A percentile compares a stretch with the other conserved stretches of the same genome.
Conservation (phyloP, 2,113 vertebrate genomes). For the Neopipo cinnamomea region DNA sequence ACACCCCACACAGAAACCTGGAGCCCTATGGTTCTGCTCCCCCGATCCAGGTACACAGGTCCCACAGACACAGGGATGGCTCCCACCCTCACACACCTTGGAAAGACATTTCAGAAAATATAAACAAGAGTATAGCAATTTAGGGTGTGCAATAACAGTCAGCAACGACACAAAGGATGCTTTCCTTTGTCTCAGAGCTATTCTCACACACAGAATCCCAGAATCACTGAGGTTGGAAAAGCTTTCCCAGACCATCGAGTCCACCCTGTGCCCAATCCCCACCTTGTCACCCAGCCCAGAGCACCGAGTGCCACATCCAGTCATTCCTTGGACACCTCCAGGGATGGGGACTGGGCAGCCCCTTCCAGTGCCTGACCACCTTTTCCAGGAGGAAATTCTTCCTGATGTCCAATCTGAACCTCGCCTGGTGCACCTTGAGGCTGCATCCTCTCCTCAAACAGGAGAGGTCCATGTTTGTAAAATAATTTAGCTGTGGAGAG, state of each 20-base stretch:
- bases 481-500: not conserved
- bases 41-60: fast-evolving
- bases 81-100: not conserved
- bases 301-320: not conserved
- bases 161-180: fast-evolving
- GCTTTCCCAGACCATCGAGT: not conserved
- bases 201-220: not conserved
- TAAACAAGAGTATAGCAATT: not conserved
- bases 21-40: fast-evolving
- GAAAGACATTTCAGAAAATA: not conserved
- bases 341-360: not conserved
- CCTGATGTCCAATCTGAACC: not conserved
- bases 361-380: not conserved
- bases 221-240: not conserved
- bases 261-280: not conserved
- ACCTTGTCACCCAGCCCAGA: not conserved
- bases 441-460: not conserved
- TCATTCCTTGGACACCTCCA: not conserved
- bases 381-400: not conserved
- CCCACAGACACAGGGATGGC: fast-evolving
- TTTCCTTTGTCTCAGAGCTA: not conserved
- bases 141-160: fast-evolving
- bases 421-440: not conserved
- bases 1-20: not conserved
- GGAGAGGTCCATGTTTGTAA: not conserved